Evolutionary conservation across 2,888 invertebrate species (phyloP), one percentile per base, ranked within the genome.

Genomic region (Tholera decimalis): DNA sequence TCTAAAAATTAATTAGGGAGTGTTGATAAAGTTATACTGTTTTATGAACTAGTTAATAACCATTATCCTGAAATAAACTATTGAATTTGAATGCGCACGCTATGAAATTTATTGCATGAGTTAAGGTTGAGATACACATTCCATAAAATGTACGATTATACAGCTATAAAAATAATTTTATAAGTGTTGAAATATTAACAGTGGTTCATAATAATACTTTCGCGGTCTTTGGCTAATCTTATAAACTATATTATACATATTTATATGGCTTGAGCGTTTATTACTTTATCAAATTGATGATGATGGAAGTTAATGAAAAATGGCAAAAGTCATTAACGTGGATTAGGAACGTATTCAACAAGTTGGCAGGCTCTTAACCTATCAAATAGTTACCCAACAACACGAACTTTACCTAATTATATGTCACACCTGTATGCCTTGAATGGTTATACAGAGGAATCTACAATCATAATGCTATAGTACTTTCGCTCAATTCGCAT

Each of bases 121-220:
- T 69, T 30, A 65, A 69, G 70, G 33, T 50, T 51, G 51, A 55
- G 53, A 64, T 46, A 39, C 54, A 62, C 54, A 57, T 62, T 63
- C 41, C 37, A 37, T n/a, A 51, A 53, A 59, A 57, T 69, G 53
- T 49, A 46, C 35, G 50, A 55, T 43, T n/a, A 57, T 46, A 13
- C 13, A 43, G 41, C 11, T 20, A 20, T 60, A 51, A 61, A 62
- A 74, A 66, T 77, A 77, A 74, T 66, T 58, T 62, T 22, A 18
- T 37, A 73, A 41, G 70, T 58, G 78, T n/a, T 70, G 74, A 74
- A 77, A 77, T 60, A 55, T 64, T 54, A 49, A 59, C 54, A 73
- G 47, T 57, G 63, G 55, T 55, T 71, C 50, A 59, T 56, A 54
- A 53, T 60, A 76, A 57, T 62, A 47, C 41, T 37, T 61, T 60